These are phyloP conservation scores for Drosophila mettleri DNA, from an alignment of 2,888 invertebrate species.

Conservation along the genomic window DNA sequence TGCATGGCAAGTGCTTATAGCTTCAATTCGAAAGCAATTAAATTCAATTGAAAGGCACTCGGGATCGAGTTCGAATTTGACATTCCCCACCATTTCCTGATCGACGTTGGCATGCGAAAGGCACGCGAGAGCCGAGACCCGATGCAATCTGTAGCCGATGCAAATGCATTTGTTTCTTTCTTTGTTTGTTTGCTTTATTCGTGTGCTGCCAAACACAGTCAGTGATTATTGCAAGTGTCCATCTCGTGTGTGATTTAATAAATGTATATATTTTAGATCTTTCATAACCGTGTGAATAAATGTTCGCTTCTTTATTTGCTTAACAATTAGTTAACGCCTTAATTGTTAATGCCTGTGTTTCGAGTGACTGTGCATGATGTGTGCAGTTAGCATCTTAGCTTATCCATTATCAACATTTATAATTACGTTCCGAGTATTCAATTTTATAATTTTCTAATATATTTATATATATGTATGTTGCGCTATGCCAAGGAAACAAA, in stretches of 20 bases:
- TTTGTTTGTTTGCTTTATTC: background rate
- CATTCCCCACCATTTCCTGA: constrained; percentile 21
- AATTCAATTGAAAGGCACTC: constrained; percentile 59
- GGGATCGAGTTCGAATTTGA: constrained; percentile 14
- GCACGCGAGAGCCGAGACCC: constrained; percentile 18
- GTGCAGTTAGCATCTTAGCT: constrained; percentile 9
- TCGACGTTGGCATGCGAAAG: background rate
- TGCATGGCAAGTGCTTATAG: constrained; percentile 24
- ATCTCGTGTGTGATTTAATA: constrained; percentile 30
- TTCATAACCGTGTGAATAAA: constrained; percentile 39
- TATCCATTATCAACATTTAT: constrained; percentile 44
- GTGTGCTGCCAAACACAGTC: constrained; percentile 20
- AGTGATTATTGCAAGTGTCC: constrained; percentile 29
- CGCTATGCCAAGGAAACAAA: constrained; percentile 31
- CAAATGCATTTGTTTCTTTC: constrained; percentile 8
- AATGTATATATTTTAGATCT: constrained; percentile 2
- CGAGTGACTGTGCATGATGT: constrained; percentile 23
- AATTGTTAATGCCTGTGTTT: constrained; percentile 47
- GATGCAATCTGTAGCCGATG: background rate
- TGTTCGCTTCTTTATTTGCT: constrained; percentile 31
- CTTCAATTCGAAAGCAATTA: constrained; percentile 58
- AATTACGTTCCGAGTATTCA: constrained; percentile 21
- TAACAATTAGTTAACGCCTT: constrained; percentile 57
- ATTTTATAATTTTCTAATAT: constrained; percentile 4
- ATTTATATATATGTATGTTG: constrained; percentile 3